Percentiles rank a stretch among this genome's conserved stretches.
Conservation (phyloP, 2,797 vertebrate species). For the Novumbra hubbsi region DNA sequence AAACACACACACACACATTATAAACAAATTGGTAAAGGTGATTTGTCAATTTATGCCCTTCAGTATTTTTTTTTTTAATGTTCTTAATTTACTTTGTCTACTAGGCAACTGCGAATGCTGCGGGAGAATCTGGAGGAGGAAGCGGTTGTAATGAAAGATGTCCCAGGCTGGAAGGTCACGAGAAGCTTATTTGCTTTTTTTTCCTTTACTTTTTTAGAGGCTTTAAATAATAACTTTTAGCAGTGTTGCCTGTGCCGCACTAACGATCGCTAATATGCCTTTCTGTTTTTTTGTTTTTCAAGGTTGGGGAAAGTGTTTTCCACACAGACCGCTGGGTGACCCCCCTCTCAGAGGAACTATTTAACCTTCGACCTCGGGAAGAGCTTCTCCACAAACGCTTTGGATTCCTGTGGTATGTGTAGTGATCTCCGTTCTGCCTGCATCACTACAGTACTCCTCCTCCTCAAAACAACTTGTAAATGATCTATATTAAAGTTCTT, state of each 20-base stretch:
- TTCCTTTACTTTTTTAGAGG: background rate
- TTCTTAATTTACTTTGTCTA: background rate
- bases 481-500: conserved; percentile 74
- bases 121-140: conserved; percentile 91
- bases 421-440: background rate
- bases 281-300: background rate
- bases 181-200: background rate
- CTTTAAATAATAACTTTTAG: background rate
- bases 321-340: conserved; percentile 87
- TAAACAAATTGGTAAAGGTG: background rate
- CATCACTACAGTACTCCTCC: background rate
- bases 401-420: conserved; percentile 78
- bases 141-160: conserved; percentile 88
- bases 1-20: background rate
- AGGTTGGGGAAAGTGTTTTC: conserved; percentile 86
- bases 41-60: background rate
- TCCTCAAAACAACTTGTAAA: conserved; percentile 64
- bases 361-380: conserved; percentile 72
- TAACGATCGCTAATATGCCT: background rate
- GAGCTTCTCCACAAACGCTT: conserved; percentile 69
- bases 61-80: background rate
- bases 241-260: background rate
- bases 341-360: conserved; percentile 78
- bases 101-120: conserved; percentile 78
- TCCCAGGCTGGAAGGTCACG: conserved; percentile 91